A percentile compares a stretch with the other conserved stretches of the same genome.
phyloP scores from a whole-genome alignment of 2,888 invertebrate genomes.

The Oscheius onirici region DNA sequence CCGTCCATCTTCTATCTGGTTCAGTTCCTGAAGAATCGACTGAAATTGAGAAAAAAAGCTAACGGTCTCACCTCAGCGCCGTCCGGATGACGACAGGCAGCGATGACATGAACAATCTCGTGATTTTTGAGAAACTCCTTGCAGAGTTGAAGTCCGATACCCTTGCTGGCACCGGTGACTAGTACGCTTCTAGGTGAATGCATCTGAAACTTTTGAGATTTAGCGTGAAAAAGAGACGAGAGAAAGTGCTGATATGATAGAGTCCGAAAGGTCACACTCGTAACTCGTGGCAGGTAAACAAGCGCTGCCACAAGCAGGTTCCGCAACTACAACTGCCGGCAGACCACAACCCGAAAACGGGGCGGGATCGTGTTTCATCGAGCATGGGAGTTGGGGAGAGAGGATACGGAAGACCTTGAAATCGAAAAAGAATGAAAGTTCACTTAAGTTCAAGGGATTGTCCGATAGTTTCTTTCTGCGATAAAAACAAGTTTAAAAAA shows the following conservation, averaged over 20 bases:
- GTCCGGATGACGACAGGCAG: constrained; percentile 26
- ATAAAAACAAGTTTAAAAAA: no score
- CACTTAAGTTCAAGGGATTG: no score
- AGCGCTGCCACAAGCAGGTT: no score
- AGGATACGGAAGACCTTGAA: no score
- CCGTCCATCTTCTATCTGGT: constrained; percentile 32
- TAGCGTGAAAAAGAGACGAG: background rate
- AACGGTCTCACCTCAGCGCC: constrained; percentile 23
- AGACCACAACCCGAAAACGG: no score
- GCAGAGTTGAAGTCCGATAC: constrained; percentile 25
- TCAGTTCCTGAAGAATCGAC: constrained; percentile 32
- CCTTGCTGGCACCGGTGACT: constrained; percentile 31
- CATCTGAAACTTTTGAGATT: background rate
- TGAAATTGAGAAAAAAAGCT: background rate
- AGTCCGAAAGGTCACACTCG: no score
- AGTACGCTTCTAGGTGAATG: constrained; percentile 33
- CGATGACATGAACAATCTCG: constrained; percentile 27
- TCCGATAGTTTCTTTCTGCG: no score
- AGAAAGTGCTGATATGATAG: background rate
- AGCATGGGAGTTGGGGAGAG: no score
- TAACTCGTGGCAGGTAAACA: no score
- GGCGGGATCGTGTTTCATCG: no score
- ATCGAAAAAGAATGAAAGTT: no score
- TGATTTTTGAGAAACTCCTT: constrained; percentile 24
- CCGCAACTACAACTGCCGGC: no score